A percentile compares a stretch with the other conserved stretches of the same genome.
Conservation (phyloP, 2,797 vertebrate genomes). For the Hippoglossus hippoglossus region DNA sequence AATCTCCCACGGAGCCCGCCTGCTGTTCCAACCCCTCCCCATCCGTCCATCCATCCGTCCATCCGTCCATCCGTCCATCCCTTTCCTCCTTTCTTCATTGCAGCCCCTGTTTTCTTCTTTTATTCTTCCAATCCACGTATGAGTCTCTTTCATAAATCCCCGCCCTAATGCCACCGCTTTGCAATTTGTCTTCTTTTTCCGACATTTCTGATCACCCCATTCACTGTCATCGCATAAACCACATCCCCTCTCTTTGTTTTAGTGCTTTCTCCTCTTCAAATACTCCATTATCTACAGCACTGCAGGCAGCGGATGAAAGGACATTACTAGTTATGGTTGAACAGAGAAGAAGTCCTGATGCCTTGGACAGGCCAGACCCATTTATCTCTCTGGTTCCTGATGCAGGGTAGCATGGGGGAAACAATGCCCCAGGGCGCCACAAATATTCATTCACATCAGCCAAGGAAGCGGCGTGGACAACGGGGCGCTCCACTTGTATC, state of each 20-base stretch:
- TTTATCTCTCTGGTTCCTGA: conserved; percentile 78
- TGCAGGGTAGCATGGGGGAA: conserved; percentile 76
- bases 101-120: conserved; percentile 9
- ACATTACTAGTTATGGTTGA: conserved; percentile 77
- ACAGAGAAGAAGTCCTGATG: conserved; percentile 66
- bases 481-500: conserved; percentile 35
- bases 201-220: conserved; percentile 50
- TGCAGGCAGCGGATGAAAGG: conserved; percentile 72
- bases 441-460: conserved; percentile 75
- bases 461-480: conserved; percentile 57
- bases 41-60: conserved; percentile 35
- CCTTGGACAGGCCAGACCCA: conserved; percentile 70
- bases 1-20: conserved; percentile 67
- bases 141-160: too few species aligned
- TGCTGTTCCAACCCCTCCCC: conserved; percentile 57
- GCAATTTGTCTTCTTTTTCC: conserved; percentile 13
- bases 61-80: conserved; percentile 21
- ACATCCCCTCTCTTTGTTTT: conserved; percentile 53
- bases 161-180: neutral
- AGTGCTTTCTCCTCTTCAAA: conserved; percentile 61
- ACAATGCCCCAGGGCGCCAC: conserved; percentile 69
- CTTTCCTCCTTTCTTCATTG: conserved; percentile 2
- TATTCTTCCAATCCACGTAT: neutral
- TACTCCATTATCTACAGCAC: conserved; percentile 70
- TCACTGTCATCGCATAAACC: conserved; percentile 40